Conservation (phyloP, 2,113 vertebrate species). For the Herpailurus yagouaroundi region DNA sequence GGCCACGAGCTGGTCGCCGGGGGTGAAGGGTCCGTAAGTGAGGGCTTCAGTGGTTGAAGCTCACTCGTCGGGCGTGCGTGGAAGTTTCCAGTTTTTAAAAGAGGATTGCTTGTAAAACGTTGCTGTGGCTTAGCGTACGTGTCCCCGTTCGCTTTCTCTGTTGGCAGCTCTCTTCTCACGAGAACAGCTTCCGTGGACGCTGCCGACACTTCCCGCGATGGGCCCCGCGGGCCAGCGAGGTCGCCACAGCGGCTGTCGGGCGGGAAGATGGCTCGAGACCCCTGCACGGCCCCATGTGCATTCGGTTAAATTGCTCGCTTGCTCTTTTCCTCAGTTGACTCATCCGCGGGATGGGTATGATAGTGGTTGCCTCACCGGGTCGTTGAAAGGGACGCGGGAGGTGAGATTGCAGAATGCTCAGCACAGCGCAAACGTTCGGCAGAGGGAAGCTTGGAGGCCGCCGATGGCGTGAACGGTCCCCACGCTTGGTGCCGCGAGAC, state of each 20-base stretch:
- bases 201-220: accelerated
- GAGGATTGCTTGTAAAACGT: background rate
- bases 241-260: background rate
- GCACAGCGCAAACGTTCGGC: background rate
- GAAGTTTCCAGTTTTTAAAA: background rate
- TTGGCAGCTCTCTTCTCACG: background rate
- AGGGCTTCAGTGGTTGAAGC: background rate
- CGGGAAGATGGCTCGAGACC: accelerated
- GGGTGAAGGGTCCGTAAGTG: background rate
- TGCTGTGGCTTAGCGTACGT: background rate
- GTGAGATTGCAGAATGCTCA: background rate
- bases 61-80: accelerated
- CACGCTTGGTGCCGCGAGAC: background rate
- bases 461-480: background rate
- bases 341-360: background rate
- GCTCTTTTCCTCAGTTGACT: background rate
- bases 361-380: accelerated
- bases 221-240: background rate
- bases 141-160: background rate
- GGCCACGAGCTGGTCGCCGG: background rate
- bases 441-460: background rate
- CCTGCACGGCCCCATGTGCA: background rate
- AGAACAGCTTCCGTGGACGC: background rate
- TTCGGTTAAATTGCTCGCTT: background rate
- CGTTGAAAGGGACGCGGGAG: background rate